phyloP scores from a whole-genome alignment of 2,888 invertebrate genomes.

The Neoascia interrupta region DNA sequence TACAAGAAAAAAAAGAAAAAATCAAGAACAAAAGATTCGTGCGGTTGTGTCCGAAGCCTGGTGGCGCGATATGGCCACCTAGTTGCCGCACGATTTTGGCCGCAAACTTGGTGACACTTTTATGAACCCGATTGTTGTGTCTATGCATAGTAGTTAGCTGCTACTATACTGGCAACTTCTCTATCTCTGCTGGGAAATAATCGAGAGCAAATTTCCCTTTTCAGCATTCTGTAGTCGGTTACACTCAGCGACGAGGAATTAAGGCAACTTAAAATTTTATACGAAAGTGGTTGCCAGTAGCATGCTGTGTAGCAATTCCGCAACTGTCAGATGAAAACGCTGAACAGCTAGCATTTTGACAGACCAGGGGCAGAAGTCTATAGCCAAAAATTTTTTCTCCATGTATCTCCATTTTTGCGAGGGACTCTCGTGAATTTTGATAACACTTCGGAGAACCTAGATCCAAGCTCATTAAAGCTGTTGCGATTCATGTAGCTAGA shows the following conservation, averaged over 20 bases:
- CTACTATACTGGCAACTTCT: conserved; percentile 28
- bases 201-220: conserved; percentile 8
- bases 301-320: no score
- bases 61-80: conserved; percentile 55
- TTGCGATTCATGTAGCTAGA: no score
- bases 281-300: no score
- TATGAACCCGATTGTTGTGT: conserved; percentile 50
- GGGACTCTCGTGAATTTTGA: no score
- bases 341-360: no score
- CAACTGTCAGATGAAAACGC: no score
- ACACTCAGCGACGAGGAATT: conserved; percentile 14
- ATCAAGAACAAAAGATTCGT: conserved; percentile 24
- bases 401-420: no score
- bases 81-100: conserved; percentile 57
- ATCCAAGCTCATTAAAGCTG: no score
- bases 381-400: no score
- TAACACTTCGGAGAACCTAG: no score
- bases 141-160: conserved; percentile 5
- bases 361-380: not conserved
- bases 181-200: conserved; percentile 21
- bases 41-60: conserved; percentile 25
- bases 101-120: conserved; percentile 65
- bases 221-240: not conserved
- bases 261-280: not conserved
- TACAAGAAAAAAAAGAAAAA: conserved; percentile 1